Percentiles rank a stretch among this genome's conserved stretches.
Evolutionary conservation across 2,113 vertebrate species (phyloP).

Genomic region (Corydoras sp.): DNA sequence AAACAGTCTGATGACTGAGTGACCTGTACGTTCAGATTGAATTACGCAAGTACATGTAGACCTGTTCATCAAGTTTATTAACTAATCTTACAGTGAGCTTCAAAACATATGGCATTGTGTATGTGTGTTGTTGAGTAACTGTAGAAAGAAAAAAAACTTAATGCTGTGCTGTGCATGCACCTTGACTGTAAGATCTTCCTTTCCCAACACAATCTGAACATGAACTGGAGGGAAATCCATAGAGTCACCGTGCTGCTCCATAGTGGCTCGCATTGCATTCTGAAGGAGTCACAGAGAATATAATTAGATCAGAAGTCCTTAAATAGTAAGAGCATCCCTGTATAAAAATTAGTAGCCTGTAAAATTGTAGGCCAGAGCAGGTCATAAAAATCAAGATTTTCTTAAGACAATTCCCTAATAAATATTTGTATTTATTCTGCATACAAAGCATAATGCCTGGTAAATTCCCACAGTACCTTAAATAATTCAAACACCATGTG

Average conservation of each 20-base stretch:
- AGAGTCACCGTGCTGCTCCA: constrained; percentile 80
- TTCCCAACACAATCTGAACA: constrained; percentile 75
- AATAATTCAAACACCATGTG: constrained; percentile 99
- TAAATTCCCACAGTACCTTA: constrained; percentile 73
- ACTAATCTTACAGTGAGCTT: too few relatives aligned
- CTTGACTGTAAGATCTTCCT: constrained; percentile 92
- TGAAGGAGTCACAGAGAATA: constrained; percentile 51
- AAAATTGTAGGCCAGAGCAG: not conserved
- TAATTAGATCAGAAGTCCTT: constrained; percentile 3
- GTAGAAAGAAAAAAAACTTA: not conserved
- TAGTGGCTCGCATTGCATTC: constrained; percentile 97
- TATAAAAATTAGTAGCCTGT: not conserved
- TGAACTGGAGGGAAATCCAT: constrained; percentile 80
- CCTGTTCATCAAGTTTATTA: too few relatives aligned
- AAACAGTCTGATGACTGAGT: too few relatives aligned
- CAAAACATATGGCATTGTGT: not conserved
- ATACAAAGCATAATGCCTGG: not conserved
- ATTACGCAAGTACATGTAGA: too few relatives aligned
- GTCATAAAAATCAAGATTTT: too few relatives aligned
- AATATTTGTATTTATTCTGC: too few relatives aligned
- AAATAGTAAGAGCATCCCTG: not conserved
- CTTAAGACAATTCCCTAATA: too few relatives aligned
- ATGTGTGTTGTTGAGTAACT: not conserved
- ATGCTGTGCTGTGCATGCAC: constrained; percentile 52
- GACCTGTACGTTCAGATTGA: too few relatives aligned